Base-by-base conservation (phyloP, 2,797 vertebrate genomes). In the Glyptemys insculpta region DNA sequence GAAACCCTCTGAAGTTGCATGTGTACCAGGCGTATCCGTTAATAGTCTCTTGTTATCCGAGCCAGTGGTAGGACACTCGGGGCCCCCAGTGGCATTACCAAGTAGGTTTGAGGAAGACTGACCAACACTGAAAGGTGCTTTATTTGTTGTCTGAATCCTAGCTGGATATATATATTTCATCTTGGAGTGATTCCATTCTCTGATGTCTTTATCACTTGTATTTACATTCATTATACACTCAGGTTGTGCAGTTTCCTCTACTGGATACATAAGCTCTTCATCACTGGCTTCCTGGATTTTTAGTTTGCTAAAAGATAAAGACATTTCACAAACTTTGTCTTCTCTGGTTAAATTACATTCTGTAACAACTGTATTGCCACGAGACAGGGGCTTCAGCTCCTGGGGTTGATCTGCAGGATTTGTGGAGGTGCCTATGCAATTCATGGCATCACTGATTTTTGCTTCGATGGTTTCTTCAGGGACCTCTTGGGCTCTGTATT, bases 241-340 rank as follows among this genome's bases (percentile, higher is more conserved):
- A 56, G 94, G 85, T 4, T 96, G 98, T 12, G 95, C 83, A 0
- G 96, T 98, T 95, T 98, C 98, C 89, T 98, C 97, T 74, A 95
- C 85, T 29, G 98, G 97, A 80, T 95, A 97, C 2, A 6, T 96
- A 12, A 98, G 92, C 27, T 85, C 95, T 80, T 97, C 83, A 5
- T 76, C 12, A 9, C 47, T 72, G 62, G 83, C 25, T 47, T 97
- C 96, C 57, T 96, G 96, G 88, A 97, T 81, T 3, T 94, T 90
- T 21, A 97, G 83, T 57, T 98, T 96, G 23, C 94, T 96, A 93
- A 98, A 97, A 86, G 96, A 97, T 88, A 94, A 96, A 25, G 98
- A 95, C 16, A 96, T 82, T 76, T 98, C 97, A 83, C 74, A 88
- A 37, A 96, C 14, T 2, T 91, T 52, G 8, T 98, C 95, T 5